A percentile compares a stretch with the other conserved stretches of the same genome.
phyloP scores from a whole-genome alignment of 35 echinoderm and acorn worm genomes.

The Apostichopus parvimensis region DNA sequence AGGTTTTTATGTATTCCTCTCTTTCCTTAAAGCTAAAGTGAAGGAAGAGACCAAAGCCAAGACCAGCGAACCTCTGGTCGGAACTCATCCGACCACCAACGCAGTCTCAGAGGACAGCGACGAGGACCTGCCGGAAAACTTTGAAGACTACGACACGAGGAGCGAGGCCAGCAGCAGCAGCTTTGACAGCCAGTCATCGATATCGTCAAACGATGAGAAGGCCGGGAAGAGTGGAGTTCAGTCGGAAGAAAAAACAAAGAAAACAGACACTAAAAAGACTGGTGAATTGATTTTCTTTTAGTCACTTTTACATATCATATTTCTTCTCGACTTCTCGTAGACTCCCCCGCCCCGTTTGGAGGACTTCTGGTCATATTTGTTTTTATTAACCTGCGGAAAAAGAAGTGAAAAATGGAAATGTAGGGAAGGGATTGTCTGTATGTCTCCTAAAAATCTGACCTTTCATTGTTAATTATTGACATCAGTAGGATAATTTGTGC shows the following conservation, averaged over 20 bases:
- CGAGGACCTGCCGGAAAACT: slow-evolving; percentile 53
- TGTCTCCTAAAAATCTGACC: no score
- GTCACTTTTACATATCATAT: no score
- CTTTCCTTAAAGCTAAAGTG: not conserved
- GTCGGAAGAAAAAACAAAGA: not conserved
- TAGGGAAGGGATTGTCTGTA: no score
- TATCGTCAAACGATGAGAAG: slow-evolving; percentile 40
- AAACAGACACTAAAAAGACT: not conserved
- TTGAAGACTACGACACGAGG: slow-evolving; percentile 84
- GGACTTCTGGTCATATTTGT: no score
- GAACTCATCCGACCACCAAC: not conserved
- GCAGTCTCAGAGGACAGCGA: slow-evolving; percentile 38
- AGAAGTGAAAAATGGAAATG: no score
- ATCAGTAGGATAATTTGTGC: no score
- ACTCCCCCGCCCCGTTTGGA: no score
- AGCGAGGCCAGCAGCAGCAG: slow-evolving; percentile 90
- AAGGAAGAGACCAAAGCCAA: slow-evolving; percentile 26
- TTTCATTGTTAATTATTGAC: no score
- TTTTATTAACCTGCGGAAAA: no score
- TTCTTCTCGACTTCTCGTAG: no score
- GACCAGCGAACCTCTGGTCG: not conserved
- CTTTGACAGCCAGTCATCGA: slow-evolving; percentile 53
- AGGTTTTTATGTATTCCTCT: no score
- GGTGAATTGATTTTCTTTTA: not conserved
- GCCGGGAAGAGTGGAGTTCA: not conserved